Evolutionary conservation across 2,113 vertebrate species (phyloP).

Genomic region (Acanthochromis polyacanthus): DNA sequence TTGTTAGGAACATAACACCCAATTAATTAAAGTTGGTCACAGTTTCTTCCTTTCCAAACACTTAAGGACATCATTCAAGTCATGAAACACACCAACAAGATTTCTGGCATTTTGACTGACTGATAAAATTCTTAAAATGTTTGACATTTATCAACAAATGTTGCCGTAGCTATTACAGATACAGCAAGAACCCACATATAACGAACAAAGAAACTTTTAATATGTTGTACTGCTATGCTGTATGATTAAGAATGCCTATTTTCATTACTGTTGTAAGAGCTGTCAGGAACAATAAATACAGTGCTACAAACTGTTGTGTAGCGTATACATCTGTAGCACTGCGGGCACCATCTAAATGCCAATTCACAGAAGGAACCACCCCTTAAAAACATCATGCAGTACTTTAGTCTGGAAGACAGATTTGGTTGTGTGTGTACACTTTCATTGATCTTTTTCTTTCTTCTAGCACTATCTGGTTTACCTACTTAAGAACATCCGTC

Average conservation of each 20-base stretch:
- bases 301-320: background rate
- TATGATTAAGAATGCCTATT: background rate
- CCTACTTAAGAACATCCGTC: background rate
- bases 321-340: background rate
- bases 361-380: background rate
- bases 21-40: too few species aligned
- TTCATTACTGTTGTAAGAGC: background rate
- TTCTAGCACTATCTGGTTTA: slow-evolving; percentile 3
- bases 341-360: slow-evolving; percentile 14
- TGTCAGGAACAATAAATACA: background rate
- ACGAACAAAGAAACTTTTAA: background rate
- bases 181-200: background rate
- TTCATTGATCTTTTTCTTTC: background rate
- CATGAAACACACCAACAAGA: background rate
- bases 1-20: background rate
- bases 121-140: background rate
- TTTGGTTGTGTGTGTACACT: slow-evolving; percentile 6
- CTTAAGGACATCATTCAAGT: too few species aligned
- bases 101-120: background rate
- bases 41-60: too few species aligned
- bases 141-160: background rate
- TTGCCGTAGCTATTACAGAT: background rate
- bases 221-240: background rate
- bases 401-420: background rate
- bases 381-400: background rate